These are phyloP conservation scores for Odocoileus virginianus DNA, from an alignment of 2,113 vertebrate species.

Conservation along the genomic window DNA sequence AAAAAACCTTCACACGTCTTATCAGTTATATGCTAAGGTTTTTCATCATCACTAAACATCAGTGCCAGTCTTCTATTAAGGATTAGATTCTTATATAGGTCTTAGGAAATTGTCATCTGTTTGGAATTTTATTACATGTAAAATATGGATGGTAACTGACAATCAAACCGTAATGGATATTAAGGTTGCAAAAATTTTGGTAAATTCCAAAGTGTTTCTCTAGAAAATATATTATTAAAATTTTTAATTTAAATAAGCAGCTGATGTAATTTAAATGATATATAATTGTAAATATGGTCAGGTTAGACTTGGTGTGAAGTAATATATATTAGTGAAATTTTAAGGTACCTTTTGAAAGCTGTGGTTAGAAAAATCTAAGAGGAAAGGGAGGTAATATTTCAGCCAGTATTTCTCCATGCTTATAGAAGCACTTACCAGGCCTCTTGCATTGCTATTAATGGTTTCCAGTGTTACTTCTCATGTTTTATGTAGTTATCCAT, in stretches of 20 bases:
- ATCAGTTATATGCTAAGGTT: background rate
- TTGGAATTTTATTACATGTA: background rate
- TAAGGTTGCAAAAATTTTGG: background rate
- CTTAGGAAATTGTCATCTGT: background rate
- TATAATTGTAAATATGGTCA: background rate
- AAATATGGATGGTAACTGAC: background rate
- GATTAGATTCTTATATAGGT: background rate
- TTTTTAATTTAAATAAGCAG: constrained; percentile 6
- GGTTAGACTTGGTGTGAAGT: background rate
- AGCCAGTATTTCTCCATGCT: background rate
- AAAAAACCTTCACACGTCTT: background rate
- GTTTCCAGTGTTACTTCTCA: background rate
- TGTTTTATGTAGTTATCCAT: background rate
- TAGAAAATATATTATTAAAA: background rate
- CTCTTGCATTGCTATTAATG: background rate
- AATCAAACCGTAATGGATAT: background rate
- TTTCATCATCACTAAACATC: constrained; percentile 43
- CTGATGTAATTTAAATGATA: background rate
- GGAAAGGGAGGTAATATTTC: background rate
- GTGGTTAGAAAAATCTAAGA: background rate
- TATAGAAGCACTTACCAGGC: background rate
- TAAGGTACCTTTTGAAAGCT: background rate
- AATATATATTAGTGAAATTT: background rate
- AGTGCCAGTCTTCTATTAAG: background rate
- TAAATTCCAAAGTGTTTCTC: constrained; percentile 24